Evolutionary conservation across 2,797 vertebrate species (phyloP), one percentile per base, ranked within the genome.

Genomic region (Chelon auratus): DNA sequence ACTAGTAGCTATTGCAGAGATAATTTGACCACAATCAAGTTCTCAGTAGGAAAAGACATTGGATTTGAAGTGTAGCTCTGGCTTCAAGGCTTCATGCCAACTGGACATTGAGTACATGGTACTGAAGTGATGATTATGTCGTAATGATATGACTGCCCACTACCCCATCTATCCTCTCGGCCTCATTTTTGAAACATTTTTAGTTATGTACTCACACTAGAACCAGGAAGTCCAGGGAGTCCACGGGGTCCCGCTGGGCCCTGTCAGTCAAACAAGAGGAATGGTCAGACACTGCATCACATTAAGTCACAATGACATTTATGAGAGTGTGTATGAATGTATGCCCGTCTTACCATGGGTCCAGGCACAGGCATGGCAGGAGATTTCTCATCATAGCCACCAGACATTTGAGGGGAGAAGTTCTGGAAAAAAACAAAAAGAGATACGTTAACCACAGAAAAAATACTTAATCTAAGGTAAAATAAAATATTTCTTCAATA

Each of bases 221-320:
- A 6, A 0, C 98, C 97, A 72, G 97, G 83, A 75, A 96, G 60
- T 51, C 98, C 98, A 53, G 97, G 95, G 68, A 96, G 81, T 94
- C 98, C 98, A 47, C 97, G 97, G 75, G 96, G 95, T 94, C 98
- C 98, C 77, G 96, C 93, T 75, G 97, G 96, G 85, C 97, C 97
- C 97, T 99, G 75, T 72, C 57, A 81, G 73, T 74, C 74, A 66
- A 82, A 66, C 57, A 8, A 89, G 37, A 80, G 14, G 14, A 15
- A 62, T 51, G 15, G 30, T 87, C 36, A 89, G 57, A 73, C 37
- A 57, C 10, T 18, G 11, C 5, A 39, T 48, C 17, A 74, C 26
- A 9, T 36, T 42, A 17, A 24, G 0, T 30, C 1, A 54, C 4
- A 36, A 9, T 26, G 10, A 57, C 39, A 58, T 53, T 1, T 51